Conservation (phyloP, 1,140 invertebrate species). For the Achatina immaculata region DNA sequence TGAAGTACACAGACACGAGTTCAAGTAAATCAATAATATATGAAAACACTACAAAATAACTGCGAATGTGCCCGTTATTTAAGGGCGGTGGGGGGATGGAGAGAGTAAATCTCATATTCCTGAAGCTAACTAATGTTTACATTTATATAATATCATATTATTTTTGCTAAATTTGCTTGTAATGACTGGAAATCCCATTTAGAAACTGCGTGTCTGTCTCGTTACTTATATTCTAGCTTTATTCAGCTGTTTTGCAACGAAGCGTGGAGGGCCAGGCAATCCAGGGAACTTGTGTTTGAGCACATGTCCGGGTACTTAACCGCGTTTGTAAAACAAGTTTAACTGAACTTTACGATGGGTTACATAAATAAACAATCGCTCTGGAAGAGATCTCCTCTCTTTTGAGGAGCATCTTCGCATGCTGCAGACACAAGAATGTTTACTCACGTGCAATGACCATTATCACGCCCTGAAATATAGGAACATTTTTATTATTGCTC, state of each 20-base stretch:
- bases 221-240: background rate
- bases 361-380: slow-evolving; percentile 36
- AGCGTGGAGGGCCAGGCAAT: slow-evolving; percentile 2
- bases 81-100: too few species aligned
- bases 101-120: too few species aligned
- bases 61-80: too few species aligned
- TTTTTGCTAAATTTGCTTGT: slow-evolving; percentile 9
- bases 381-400: background rate
- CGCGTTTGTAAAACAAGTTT: slow-evolving; percentile 10
- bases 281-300: background rate
- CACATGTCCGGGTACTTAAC: slow-evolving; percentile 19
- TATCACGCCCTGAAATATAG: slow-evolving; percentile 1
- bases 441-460: slow-evolving; percentile 26
- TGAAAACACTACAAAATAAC: too few species aligned
- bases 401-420: background rate
- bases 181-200: slow-evolving; percentile 3
- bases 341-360: slow-evolving; percentile 22
- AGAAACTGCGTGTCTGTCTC: background rate
- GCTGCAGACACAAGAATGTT: slow-evolving; percentile 20
- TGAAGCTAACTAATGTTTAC: background rate
- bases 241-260: background rate
- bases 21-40: too few species aligned
- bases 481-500: slow-evolving; percentile 19
- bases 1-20: too few species aligned
- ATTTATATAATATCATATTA: background rate